Evolutionary conservation across 2,797 vertebrate species (phyloP).

Genomic region (Pitangus sulphuratus): DNA sequence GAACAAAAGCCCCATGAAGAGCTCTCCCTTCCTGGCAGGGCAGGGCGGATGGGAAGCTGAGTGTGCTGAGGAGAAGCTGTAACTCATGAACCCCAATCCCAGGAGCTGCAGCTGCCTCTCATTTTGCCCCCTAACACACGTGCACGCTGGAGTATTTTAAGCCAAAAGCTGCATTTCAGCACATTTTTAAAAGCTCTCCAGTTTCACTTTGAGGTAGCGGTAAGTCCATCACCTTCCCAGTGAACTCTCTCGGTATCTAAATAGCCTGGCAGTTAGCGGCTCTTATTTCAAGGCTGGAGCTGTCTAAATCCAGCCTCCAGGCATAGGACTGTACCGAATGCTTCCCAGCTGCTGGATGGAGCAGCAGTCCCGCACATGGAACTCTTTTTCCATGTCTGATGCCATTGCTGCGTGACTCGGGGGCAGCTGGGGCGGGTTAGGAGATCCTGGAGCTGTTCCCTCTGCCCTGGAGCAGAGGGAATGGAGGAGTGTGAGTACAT

Average conservation of each 20-base stretch:
- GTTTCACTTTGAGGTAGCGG: not conserved
- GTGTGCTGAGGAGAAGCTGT: not conserved
- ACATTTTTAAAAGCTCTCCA: conserved; percentile 28
- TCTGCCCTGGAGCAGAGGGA: not conserved
- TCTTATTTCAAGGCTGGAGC: conserved; percentile 52
- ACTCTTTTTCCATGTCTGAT: not conserved
- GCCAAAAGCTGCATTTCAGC: conserved; percentile 29
- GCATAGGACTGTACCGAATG: not conserved
- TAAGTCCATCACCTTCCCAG: conserved; percentile 32
- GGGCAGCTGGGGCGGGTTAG: not conserved
- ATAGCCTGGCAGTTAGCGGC: not conserved
- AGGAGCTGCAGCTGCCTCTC: not conserved
- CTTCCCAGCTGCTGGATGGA: not conserved
- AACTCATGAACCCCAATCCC: rapidly evolving
- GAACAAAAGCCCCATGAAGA: not conserved
- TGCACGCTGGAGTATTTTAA: not conserved
- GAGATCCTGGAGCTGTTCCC: not conserved
- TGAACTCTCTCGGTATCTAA: conserved; percentile 38
- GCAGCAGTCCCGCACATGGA: not conserved
- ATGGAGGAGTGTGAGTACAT: not conserved
- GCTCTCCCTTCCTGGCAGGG: not conserved
- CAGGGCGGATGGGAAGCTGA: not conserved
- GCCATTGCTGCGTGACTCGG: not conserved
- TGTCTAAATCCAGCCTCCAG: conserved; percentile 41
- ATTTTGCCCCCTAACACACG: not conserved